phyloP scores from a whole-genome alignment of 2,888 invertebrate genomes.

The Netelia inedita region DNA sequence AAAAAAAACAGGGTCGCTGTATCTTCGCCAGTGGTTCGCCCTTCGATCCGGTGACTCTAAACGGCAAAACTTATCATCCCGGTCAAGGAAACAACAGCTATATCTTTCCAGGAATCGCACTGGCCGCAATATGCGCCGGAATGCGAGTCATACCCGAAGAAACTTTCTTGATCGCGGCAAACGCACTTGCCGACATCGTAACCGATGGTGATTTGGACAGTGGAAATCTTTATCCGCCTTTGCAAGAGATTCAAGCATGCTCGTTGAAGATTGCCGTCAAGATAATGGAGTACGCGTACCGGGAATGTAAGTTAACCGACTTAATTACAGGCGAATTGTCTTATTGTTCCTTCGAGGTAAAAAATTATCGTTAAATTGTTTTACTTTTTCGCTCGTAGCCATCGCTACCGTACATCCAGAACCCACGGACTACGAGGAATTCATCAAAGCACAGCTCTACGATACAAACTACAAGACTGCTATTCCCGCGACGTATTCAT shows the following conservation, averaged over 20 bases:
- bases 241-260: slow-evolving; percentile 93
- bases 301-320: slow-evolving; percentile 87
- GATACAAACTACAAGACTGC: slow-evolving; percentile 90
- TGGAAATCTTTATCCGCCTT: slow-evolving; percentile 97
- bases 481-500: slow-evolving; percentile 89
- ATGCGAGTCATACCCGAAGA: slow-evolving; percentile 96
- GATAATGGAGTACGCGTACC: slow-evolving; percentile 93
- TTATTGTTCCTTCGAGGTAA: background rate
- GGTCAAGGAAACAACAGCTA: slow-evolving; percentile 99
- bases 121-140: slow-evolving; percentile 95
- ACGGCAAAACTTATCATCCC: slow-evolving; percentile 93
- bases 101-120: slow-evolving; percentile 98
- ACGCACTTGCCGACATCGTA: slow-evolving; percentile 93
- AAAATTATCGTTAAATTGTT: slow-evolving; percentile 34
- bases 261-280: slow-evolving; percentile 94
- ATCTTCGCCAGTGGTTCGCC: slow-evolving; percentile 99
- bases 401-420: slow-evolving; percentile 92
- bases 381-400: slow-evolving; percentile 86
- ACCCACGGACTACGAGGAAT: slow-evolving; percentile 90
- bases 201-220: slow-evolving; percentile 91
- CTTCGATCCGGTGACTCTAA: slow-evolving; percentile 93
- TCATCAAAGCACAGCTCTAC: slow-evolving; percentile 93
- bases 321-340: too few species aligned
- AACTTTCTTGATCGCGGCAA: slow-evolving; percentile 95
- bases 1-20: slow-evolving; percentile 90